Evolutionary conservation across 2,797 vertebrate species (phyloP).

Genomic region (Petrocephalus sullivani): DNA sequence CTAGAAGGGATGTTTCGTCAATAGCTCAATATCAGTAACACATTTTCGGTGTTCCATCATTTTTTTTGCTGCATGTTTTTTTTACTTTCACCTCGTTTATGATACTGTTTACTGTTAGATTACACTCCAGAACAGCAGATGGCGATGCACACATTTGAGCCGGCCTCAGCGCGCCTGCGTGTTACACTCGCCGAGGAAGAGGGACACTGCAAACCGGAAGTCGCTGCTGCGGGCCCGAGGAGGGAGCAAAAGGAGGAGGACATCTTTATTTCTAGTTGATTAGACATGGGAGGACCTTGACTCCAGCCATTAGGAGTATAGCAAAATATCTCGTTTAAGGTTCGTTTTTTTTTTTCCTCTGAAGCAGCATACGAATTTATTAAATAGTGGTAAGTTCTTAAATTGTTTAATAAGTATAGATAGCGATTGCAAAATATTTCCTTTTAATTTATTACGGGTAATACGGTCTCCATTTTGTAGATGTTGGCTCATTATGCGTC

Average conservation of each 20-base stretch:
- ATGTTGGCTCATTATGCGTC: background rate
- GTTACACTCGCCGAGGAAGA: background rate
- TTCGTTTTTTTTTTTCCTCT: background rate
- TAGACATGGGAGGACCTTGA: constrained; percentile 7
- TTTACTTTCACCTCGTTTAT: background rate
- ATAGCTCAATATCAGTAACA: background rate
- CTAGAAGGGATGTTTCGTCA: background rate
- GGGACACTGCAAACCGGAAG: background rate
- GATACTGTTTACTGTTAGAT: background rate
- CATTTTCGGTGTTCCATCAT: background rate
- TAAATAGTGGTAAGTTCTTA: constrained; percentile 3
- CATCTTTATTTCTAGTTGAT: background rate
- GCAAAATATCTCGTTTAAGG: background rate
- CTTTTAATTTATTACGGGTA: background rate
- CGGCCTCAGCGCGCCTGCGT: too few species aligned
- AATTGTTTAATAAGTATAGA: background rate
- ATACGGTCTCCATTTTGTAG: constrained; percentile 5
- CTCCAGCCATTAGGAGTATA: background rate
- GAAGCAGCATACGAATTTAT: background rate
- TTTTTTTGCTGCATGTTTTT: background rate
- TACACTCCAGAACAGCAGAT: background rate
- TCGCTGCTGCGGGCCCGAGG: constrained; percentile 33
- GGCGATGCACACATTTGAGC: background rate
- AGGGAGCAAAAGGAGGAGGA: background rate
- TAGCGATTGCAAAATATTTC: background rate